Percentiles rank a stretch among this genome's conserved stretches.
These are phyloP conservation scores for Temnothorax curvispinosus DNA, from an alignment of 1,140 invertebrate species.

Conservation along the genomic window DNA sequence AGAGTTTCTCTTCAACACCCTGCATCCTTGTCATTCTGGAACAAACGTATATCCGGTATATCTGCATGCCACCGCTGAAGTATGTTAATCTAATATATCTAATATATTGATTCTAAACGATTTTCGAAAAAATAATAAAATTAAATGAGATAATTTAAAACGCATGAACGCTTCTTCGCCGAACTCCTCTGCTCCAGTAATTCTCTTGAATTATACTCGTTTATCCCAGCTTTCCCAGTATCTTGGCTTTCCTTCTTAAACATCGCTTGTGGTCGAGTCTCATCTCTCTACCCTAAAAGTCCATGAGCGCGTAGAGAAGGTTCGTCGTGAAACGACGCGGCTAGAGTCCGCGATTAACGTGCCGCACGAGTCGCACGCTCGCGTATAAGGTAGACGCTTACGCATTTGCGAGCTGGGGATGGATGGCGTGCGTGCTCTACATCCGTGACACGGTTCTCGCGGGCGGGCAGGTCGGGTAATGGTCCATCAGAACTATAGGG, in stretches of 20 bases:
- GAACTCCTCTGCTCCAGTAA: slow-evolving; percentile 1
- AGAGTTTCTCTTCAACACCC: slow-evolving; percentile 31
- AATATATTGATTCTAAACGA: neutral
- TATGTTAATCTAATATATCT: slow-evolving; percentile 21
- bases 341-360: slow-evolving; percentile 41
- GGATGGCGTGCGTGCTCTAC: slow-evolving; percentile 81
- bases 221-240: slow-evolving; percentile 19
- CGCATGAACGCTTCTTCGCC: neutral
- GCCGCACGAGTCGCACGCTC: slow-evolving; percentile 37
- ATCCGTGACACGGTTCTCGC: slow-evolving; percentile 85
- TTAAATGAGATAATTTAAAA: neutral
- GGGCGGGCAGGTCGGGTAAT: slow-evolving; percentile 67
- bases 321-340: slow-evolving; percentile 10
- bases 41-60: slow-evolving; percentile 19
- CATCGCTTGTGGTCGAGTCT: neutral
- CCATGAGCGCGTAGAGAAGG: slow-evolving; percentile 16
- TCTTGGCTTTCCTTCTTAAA: slow-evolving; percentile 21
- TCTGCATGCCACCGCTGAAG: neutral
- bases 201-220: neutral
- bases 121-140: slow-evolving; percentile 9
- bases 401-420: slow-evolving; percentile 55
- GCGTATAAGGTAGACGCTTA: slow-evolving; percentile 73
- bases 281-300: slow-evolving; percentile 51
- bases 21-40: slow-evolving; percentile 33
- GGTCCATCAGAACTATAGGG: slow-evolving; percentile 56